Base-by-base conservation (phyloP, 2,113 vertebrate genomes). In the Mionectes macconnelli region DNA sequence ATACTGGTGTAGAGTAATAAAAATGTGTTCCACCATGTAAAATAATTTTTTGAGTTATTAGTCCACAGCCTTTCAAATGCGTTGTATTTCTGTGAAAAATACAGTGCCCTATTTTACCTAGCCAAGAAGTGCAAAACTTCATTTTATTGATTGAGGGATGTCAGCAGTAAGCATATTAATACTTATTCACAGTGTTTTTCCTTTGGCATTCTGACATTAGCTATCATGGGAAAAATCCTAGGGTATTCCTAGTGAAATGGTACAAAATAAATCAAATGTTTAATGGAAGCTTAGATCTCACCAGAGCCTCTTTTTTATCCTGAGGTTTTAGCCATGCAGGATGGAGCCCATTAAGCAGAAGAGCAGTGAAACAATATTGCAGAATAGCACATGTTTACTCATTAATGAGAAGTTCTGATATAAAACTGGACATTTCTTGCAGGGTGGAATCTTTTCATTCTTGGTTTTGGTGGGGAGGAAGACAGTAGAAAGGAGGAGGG, bases 401-500 rank as follows among this genome's bases (percentile, higher is more conserved):
- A 75, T 89, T 88, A 96, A 79, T 67, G 81, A 33, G 55, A 87
- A 94, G 70, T 75, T 94, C 73, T 86, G 56, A 35, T 40, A 82
- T 49, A 80, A 70, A 89, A 83, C 90, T 86, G 92, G 93, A 95
- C 84, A 52, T 79, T 94, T 87, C 73, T 97, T 30, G 66, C 77
- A 69, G 69, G n/a, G 73, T 81, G 73, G 83, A 94, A 89, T 84
- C 60, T 91, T 96, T 97, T 96, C n/a, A 85, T 94, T 96, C 52
- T 85, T 90, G 52, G 45, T 91, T 95, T 95, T 94, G 35, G 31
- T 59, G 63, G 13, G 45, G 44, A 68, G 39, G 47, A 57, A 92
- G 79, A 92, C 84, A 93, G 89, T 76, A 86, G 66, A 94, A 78
- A 78, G 56, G 60, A 89, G 95, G 83, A 89, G 74, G 44, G 64